Percentiles rank a stretch among this genome's conserved stretches.
Conservation (phyloP, 2,113 vertebrate species). For the Oenanthe oenanthe region DNA sequence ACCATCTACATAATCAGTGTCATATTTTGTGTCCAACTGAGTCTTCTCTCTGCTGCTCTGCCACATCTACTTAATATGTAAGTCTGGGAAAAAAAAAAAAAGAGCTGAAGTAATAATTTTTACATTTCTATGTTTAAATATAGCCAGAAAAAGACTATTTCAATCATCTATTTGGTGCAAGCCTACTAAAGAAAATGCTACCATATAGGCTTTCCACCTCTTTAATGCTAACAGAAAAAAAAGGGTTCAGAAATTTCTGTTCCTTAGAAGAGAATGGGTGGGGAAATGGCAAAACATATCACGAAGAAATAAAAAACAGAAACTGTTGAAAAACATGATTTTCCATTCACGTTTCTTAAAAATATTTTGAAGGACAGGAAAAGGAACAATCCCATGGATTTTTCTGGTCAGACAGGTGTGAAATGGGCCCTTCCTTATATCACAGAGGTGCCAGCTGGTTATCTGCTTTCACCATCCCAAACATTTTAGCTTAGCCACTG, state of each 20-base stretch:
- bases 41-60: not conserved
- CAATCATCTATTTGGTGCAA: not conserved
- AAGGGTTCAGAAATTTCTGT: not conserved
- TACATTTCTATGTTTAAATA: not conserved
- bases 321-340: not conserved
- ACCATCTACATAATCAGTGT: not conserved
- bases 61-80: not conserved
- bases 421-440: not conserved
- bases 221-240: not conserved
- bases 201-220: not conserved
- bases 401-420: not conserved
- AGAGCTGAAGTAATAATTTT: not conserved
- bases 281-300: not conserved
- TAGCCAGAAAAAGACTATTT: not conserved
- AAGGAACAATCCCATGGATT: not conserved
- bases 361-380: not conserved
- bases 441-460: not conserved
- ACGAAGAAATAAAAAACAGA: not conserved
- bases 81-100: not conserved
- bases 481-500: not conserved
- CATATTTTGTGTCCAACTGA: rapidly evolving
- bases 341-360: not conserved
- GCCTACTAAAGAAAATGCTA: not conserved
- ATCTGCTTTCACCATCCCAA: not conserved
- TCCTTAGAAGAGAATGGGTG: not conserved